Evolutionary conservation across 2,797 vertebrate species (phyloP).

Genomic region (Spea hammondii): DNA sequence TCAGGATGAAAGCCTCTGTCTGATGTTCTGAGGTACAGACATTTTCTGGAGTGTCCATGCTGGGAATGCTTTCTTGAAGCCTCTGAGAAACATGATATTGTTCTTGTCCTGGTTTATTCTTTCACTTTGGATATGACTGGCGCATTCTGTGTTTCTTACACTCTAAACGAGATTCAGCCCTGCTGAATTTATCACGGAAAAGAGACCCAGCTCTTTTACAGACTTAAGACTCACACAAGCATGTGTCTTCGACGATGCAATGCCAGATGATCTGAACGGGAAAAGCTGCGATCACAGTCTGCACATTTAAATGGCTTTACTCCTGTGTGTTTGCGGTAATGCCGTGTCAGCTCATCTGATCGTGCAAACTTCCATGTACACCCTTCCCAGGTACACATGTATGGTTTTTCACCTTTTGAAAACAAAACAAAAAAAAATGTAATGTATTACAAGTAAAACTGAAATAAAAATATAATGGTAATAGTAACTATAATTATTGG

Average conservation of each 20-base stretch:
- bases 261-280: slow-evolving; percentile 96
- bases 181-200: slow-evolving; percentile 83
- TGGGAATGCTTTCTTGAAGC: slow-evolving; percentile 63
- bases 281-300: slow-evolving; percentile 99
- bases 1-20: slow-evolving; percentile 60
- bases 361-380: slow-evolving; percentile 99
- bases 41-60: slow-evolving; percentile 60
- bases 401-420: slow-evolving; percentile 93
- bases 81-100: slow-evolving; percentile 66
- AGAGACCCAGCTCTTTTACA: slow-evolving; percentile 87
- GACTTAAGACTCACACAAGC: slow-evolving; percentile 84
- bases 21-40: slow-evolving; percentile 64
- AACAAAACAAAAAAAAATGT: slow-evolving; percentile 51
- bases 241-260: slow-evolving; percentile 97
- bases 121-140: slow-evolving; percentile 64
- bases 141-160: slow-evolving; percentile 68
- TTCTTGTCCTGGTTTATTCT: slow-evolving; percentile 60
- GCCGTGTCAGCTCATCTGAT: slow-evolving; percentile 97
- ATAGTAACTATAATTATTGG: not conserved
- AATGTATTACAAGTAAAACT: slow-evolving; percentile 14
- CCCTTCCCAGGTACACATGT: slow-evolving; percentile 99
- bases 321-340: slow-evolving; percentile 98
- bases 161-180: slow-evolving; percentile 80
- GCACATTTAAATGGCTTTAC: slow-evolving; percentile 99
- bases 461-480: too few relatives aligned